phyloP scores from a whole-genome alignment of 2,113 vertebrate species.

The Fukomys damarensis region DNA sequence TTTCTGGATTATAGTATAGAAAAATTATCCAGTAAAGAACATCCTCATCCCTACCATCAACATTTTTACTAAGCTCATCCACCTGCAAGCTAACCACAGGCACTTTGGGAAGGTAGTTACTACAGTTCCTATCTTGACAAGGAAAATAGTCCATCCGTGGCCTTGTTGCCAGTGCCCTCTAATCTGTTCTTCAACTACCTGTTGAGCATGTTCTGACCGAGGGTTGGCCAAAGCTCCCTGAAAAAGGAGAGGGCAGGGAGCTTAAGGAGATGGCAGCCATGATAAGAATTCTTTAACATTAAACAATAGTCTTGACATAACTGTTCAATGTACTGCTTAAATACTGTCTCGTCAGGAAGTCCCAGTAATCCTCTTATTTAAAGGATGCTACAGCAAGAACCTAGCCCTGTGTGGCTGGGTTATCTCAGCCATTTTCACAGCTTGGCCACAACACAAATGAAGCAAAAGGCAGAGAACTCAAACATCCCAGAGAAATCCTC shows the following conservation, averaged over 20 bases:
- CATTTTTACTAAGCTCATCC: background rate
- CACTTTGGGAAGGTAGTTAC: background rate
- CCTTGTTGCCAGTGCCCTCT: background rate
- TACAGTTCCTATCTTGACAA: background rate
- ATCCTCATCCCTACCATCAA: background rate
- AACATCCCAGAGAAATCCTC: background rate
- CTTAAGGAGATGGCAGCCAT: background rate
- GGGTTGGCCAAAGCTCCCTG: background rate
- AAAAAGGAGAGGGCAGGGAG: background rate
- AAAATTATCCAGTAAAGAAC: background rate
- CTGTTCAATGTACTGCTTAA: background rate
- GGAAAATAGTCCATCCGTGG: background rate
- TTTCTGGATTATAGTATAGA: background rate
- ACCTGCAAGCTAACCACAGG: background rate
- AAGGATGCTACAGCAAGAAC: background rate
- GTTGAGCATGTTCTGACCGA: background rate
- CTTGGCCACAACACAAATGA: background rate
- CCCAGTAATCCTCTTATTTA: background rate
- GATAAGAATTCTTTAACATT: conserved; percentile 5
- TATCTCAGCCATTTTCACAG: background rate
- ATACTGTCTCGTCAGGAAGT: background rate
- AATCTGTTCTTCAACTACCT: background rate
- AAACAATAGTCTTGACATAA: background rate
- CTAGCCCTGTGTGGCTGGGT: background rate
- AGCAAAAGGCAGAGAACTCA: background rate